Evolutionary conservation across 2,113 vertebrate species (phyloP).

Genomic region (Gila orcuttii): DNA sequence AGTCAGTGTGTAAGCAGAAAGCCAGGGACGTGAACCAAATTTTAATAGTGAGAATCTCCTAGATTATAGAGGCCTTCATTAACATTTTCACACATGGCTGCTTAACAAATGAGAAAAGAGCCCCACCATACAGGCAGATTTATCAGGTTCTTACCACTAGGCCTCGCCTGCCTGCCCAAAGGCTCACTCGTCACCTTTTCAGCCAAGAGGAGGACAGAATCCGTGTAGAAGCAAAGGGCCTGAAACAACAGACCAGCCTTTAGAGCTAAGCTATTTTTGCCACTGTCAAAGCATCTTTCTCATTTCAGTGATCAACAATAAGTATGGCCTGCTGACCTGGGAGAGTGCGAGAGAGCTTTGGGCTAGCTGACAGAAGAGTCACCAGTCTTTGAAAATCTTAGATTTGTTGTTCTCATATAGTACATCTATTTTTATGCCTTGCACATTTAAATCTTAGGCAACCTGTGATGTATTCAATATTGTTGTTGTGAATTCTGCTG

Average conservation of each 20-base stretch:
- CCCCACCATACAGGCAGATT: slow-evolving; percentile 82
- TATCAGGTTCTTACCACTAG: slow-evolving; percentile 64
- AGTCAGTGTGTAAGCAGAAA: slow-evolving; percentile 83
- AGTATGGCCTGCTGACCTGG: neutral
- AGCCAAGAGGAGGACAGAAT: slow-evolving; percentile 33
- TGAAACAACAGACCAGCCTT: neutral
- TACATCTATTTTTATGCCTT: neutral
- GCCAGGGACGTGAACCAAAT: slow-evolving; percentile 86
- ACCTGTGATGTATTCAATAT: neutral
- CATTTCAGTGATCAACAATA: neutral
- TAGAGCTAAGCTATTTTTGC: neutral
- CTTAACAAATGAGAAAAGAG: slow-evolving; percentile 93
- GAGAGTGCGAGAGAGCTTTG: neutral
- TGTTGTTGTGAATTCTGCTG: too few relatives aligned
- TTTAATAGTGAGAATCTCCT: slow-evolving; percentile 86
- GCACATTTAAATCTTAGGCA: neutral
- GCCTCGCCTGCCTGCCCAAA: slow-evolving; percentile 19
- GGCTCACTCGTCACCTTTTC: slow-evolving; percentile 13
- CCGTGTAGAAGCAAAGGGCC: neutral
- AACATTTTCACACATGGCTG: slow-evolving; percentile 97
- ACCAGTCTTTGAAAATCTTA: neutral
- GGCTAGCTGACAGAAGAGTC: neutral
- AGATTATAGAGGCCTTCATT: slow-evolving; percentile 94
- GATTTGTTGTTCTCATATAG: neutral
- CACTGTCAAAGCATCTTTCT: neutral